Evolutionary conservation across 2,113 vertebrate genomes (phyloP), one percentile per base, ranked within the genome.

Genomic region (Aythya baeri): DNA sequence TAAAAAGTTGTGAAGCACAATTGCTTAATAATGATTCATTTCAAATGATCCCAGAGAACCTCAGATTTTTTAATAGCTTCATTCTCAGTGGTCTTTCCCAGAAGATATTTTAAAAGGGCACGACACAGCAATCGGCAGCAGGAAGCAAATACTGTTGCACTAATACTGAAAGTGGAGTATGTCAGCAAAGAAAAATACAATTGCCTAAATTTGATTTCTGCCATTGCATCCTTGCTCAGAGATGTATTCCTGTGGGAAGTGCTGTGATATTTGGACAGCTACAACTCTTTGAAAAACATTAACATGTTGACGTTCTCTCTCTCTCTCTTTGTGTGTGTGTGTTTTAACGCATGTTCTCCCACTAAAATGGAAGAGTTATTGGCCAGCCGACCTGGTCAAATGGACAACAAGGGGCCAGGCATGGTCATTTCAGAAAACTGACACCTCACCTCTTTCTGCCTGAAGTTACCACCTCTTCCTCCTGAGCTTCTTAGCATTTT

Each of bases 1-100:
- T 58, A 82, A 82, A 76, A 97, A 76, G 77, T 87, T 91, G 52
- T 68, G 66, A 94, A 71, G 89, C 34, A 73, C 80, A 96, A 92
- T 36, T 82, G 54, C 70, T 89, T 84, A 91, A 89, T 88, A 91
- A 89, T 72, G n/a, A 89, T 84, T 91, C 65, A 84, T 75, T 89
- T 86, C 52, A 93, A 92, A 93, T 25, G 23, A 93, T 82, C 32
- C 41, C 80, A 93, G 73, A 90, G 54, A 93, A 94, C 55, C 27
- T 25, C 43, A 32, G 59, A 63, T 61, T 41, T 54, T 92, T 93
- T 83, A 84, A 84, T 78, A 75, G 73, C 58, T 92, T 92, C 62
- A 78, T 78, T 91, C 61, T 94, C 61, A 54, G 63, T 82, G 74
- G 74, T 87, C 86, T 84, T 91, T 38, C 73, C 83, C 73, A 73